phyloP scores from a whole-genome alignment of 2,797 vertebrate genomes.

The Miichthys miiuy region DNA sequence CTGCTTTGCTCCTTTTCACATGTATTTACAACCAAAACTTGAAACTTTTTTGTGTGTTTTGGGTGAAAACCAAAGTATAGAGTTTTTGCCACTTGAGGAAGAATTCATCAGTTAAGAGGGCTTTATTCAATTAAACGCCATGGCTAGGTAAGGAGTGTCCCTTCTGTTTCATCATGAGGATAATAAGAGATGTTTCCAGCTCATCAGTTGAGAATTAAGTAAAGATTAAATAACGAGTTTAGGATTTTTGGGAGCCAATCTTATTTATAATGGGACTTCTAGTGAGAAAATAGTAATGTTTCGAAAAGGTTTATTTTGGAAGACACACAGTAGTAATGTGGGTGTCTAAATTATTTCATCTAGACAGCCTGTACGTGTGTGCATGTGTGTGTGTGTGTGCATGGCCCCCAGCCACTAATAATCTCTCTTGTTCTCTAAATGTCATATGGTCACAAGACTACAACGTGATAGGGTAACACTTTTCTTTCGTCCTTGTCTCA shows the following conservation, averaged over 20 bases:
- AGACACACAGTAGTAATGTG: background rate
- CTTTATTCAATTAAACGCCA: background rate
- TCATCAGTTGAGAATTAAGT: background rate
- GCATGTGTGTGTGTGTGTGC: conserved; percentile 23
- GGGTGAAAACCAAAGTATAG: background rate
- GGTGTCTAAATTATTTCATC: background rate
- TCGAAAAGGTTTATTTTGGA: background rate
- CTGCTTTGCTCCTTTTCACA: conserved; percentile 3
- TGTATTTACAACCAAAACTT: conserved; percentile 12
- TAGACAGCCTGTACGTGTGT: conserved; percentile 16
- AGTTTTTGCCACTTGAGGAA: background rate
- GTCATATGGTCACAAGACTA: conserved; percentile 58
- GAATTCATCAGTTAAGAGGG: background rate
- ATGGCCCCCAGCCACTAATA: conserved; percentile 62
- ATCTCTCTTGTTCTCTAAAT: conserved; percentile 69
- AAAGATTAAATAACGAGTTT: background rate
- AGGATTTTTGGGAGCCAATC: background rate
- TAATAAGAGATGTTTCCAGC: conserved; percentile 4
- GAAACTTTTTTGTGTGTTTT: background rate
- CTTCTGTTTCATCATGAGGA: background rate
- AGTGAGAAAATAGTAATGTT: background rate
- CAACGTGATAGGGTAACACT: conserved; percentile 70
- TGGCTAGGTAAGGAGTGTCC: background rate
- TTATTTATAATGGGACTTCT: background rate
- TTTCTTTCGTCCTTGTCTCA: conserved; percentile 37